Conservation (phyloP, 2,797 vertebrate species). For the Epinephelus malabaricus region DNA sequence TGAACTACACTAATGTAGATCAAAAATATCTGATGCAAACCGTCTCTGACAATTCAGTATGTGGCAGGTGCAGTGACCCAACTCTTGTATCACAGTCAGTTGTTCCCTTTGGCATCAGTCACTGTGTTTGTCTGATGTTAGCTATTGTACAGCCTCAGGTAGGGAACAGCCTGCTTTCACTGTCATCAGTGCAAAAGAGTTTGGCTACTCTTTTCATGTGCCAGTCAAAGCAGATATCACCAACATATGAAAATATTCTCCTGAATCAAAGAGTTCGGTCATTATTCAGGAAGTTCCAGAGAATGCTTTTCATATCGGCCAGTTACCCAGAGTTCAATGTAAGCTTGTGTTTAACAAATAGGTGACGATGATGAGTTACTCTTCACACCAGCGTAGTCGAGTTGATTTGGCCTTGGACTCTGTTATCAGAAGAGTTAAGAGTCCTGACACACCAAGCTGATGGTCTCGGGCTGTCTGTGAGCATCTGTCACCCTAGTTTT, state of each 20-base stretch:
- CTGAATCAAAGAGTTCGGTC: slow-evolving; percentile 8
- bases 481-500: too few species aligned
- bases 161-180: not conserved
- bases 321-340: not conserved
- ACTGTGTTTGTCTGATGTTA: slow-evolving; percentile 3
- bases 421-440: slow-evolving; percentile 6
- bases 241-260: slow-evolving; percentile 9
- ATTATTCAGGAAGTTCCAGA: not conserved
- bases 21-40: slow-evolving; percentile 29
- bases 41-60: not conserved
- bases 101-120: slow-evolving; percentile 37
- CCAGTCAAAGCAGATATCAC: slow-evolving; percentile 32
- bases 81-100: slow-evolving; percentile 17
- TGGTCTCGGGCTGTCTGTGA: too few species aligned
- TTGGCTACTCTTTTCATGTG: slow-evolving; percentile 12
- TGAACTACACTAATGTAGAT: not conserved
- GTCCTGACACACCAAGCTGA: too few species aligned
- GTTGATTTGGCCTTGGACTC: not conserved
- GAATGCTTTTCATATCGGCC: not conserved
- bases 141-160: slow-evolving; percentile 13
- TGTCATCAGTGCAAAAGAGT: slow-evolving; percentile 3
- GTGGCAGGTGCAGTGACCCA: slow-evolving; percentile 18
- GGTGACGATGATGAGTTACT: not conserved
- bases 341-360: not conserved
- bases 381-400: not conserved